A percentile compares a stretch with the other conserved stretches of the same genome.
Evolutionary conservation across 1,140 invertebrate species (phyloP).

Genomic region (Manduca sexta): DNA sequence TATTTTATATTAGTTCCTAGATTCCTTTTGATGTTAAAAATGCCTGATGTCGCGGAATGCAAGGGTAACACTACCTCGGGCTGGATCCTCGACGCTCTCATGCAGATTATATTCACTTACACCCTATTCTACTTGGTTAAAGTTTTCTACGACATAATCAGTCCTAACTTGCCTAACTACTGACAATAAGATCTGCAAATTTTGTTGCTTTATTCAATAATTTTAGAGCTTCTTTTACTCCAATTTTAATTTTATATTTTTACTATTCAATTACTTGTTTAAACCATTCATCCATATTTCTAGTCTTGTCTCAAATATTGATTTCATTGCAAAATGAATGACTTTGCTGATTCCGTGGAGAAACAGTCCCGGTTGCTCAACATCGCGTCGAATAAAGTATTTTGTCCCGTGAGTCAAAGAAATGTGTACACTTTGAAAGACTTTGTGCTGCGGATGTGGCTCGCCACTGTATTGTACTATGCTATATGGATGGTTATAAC

Average conservation of each 20-base stretch:
- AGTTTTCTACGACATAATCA: constrained; percentile 38
- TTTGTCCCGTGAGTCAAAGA: no score
- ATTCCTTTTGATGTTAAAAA: constrained; percentile 1
- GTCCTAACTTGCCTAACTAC: constrained; percentile 18
- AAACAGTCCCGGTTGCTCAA: no score
- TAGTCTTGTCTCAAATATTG: no score
- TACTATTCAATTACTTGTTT: no score
- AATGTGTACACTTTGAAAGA: constrained; percentile 6
- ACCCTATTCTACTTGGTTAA: constrained; percentile 38
- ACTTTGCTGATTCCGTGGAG: no score
- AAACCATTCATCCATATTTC: no score
- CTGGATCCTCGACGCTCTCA: constrained; percentile 14
- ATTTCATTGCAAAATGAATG: no score
- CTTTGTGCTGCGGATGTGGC: constrained; percentile 25
- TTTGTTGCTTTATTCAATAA: no score
- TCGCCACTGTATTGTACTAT: constrained; percentile 28
- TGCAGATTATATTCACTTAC: constrained; percentile 36
- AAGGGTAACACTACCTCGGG: not conserved
- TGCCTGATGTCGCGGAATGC: not conserved
- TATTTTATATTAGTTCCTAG: constrained; percentile 2
- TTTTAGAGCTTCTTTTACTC: no score
- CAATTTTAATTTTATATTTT: no score
- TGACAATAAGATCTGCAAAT: no score
- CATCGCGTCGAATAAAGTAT: no score
- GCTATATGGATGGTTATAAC: constrained; percentile 17